Base-by-base conservation (phyloP, 2,113 vertebrate species). In the Procavia capensis region DNA sequence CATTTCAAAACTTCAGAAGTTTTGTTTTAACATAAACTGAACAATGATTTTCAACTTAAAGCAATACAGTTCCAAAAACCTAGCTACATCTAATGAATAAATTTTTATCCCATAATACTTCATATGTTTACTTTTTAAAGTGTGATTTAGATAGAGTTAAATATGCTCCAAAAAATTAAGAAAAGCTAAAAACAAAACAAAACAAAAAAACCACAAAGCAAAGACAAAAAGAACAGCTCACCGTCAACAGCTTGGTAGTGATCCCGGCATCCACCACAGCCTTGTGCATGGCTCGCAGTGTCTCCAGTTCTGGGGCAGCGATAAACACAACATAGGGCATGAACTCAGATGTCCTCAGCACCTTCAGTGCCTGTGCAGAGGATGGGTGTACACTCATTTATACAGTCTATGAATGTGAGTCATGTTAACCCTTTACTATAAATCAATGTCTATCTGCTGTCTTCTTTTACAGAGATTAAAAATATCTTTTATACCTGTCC, bases 281-380 rank as follows among this genome's bases (percentile, higher is more conserved):
- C 98, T 99, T 99, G 98, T 99, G 99, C 99, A 99, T 99, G 66
- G 99, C 99, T 97, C 99, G 99, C 81, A 99, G 92, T 0, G 99
- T 99, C 95, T 99, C 99, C 92, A 99, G 96, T 88, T 99, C 99
- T 2, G 99, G 99, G 97, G 99, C 99, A 93, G 99, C 99, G 92
- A 99, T 99, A 78, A 99, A 99, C 61, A 99, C 99, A 63, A 99
- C 99, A 14, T 99, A 99, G 47, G 99, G 99, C 99, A 99, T 99
- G 95, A 99, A 99, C 98, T 99, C 99, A 2, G 99, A 98, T 19
- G 99, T 99, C 98, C 99, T 99, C 97, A 99, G 97, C 88, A 99
- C 98, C 98, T 99, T 99, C 94, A 99, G 98, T 31, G 99, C 99
- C 99, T 99, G 98, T 3, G 88, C 25, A 97, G 19, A 97, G 95